Evolutionary conservation across 1,140 invertebrate species (phyloP), one percentile per base, ranked within the genome.

Genomic region (Penaeus japonicus): DNA sequence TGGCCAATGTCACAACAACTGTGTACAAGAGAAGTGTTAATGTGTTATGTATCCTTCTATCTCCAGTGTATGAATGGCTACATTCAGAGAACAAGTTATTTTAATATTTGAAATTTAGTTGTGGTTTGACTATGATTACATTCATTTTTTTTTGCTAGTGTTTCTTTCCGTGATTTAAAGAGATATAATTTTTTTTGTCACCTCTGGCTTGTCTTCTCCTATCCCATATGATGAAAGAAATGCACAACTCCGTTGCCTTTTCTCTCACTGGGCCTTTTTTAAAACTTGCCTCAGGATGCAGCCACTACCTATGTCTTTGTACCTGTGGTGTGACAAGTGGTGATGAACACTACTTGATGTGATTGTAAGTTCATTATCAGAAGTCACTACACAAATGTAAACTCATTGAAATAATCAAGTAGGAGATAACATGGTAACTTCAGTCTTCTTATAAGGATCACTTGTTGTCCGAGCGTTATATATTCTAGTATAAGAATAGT

Each of bases 1-100:
- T 62, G 12, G 39, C 30, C 35, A 55, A 79, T 79, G 54, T 86
- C 75, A 86, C 77, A 80, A 86, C 75, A 57, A 79, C 39, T 79
- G 85, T 86, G 85, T 83, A 65, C 77, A 78, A 53, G 75, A 85
- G 73, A 79, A 59, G 55, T 86, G 85, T 86, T 62, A 47, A 55
- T 86, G 85, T 86, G 55, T 62, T 35, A 80, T 86, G 85, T 86
- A 79, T 86, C 57, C 85, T 86, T 59, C 77, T 79, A 32, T 86
- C 75, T 79, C 59, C 57, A 53, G 35, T 24, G 85, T 86, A 30
- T 73, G 70, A 73, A 30, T 80, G 85, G 62, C 85, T 79, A 54
- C 85, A 86, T 62, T 57, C 54, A 57, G n/a, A 79, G 85, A 86
- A 55, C 77, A 80, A 59, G 75, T 80, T 47, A 47, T 47, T 47